Evolutionary conservation across 1,140 invertebrate species (phyloP).

Genomic region (Hypothenemus hampei): DNA sequence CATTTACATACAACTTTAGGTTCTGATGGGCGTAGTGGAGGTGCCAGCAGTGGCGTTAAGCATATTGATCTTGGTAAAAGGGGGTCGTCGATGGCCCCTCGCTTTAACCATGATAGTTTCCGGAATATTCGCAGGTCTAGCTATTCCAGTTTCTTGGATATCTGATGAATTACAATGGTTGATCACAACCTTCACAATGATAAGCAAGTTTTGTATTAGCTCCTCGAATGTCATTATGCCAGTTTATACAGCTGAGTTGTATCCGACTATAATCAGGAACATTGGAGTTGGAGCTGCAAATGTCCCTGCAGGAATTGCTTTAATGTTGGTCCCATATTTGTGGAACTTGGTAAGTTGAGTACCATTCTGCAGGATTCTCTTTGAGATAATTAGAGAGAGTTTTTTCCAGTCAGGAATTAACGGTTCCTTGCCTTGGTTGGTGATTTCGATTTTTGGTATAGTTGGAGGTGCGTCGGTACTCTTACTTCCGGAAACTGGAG

Average conservation of each 20-base stretch:
- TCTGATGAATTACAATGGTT: conserved; percentile 42
- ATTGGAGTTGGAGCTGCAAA: conserved; percentile 68
- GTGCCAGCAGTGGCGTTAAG: conserved; percentile 66
- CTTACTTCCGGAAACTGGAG: conserved; percentile 55
- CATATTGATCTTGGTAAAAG: conserved; percentile 63
- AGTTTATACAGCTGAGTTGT: conserved; percentile 68
- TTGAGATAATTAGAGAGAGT: neutral
- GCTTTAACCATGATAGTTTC: conserved; percentile 59
- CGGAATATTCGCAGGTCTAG: conserved; percentile 60
- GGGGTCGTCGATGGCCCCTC: conserved; percentile 62
- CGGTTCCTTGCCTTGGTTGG: conserved; percentile 54
- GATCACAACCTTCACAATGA: conserved; percentile 47
- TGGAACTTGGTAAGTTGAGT: conserved; percentile 59
- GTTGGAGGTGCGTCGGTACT: conserved; percentile 58
- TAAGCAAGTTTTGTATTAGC: conserved; percentile 62
- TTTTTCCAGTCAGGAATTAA: conserved; percentile 32
- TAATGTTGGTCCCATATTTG: conserved; percentile 67
- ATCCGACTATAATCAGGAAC: conserved; percentile 67
- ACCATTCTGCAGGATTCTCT: neutral
- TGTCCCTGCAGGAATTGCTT: conserved; percentile 60
- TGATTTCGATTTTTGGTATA: conserved; percentile 56
- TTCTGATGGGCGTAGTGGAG: conserved; percentile 62
- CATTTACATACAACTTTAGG: conserved; percentile 35
- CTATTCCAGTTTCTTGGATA: conserved; percentile 40
- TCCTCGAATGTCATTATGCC: conserved; percentile 67